Evolutionary conservation across 2,113 vertebrate genomes (phyloP), one percentile per base, ranked within the genome.

Genomic region (Megaceryle torquata): DNA sequence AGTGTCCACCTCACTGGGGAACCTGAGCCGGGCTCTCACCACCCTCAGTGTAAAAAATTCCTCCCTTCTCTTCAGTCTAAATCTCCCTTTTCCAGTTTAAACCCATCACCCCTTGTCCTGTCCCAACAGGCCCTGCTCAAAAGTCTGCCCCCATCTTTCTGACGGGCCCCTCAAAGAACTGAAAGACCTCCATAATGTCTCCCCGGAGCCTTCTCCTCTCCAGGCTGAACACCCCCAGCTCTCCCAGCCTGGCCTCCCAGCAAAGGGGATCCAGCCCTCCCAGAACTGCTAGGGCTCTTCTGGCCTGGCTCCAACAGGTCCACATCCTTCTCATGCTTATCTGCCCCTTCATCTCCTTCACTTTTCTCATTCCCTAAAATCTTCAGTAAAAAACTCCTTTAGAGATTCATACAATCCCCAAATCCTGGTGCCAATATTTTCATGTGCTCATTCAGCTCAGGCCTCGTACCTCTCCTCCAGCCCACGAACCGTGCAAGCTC

Each of bases 401-500:
- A 13, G 11, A 31, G 69, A 33, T 33, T 41, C 8, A 43, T 11
- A 48, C 33, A 41, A 4, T 63, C 33, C 19, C 31, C 54, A 54
- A 29, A 50, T 29, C 67, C 48, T 4, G 26, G 68, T 63, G 61
- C n/a, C 15, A 10, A 26, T 1, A 11, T 1, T 19, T 16, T 17
- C 7, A 1, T 2, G 14, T 11, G 31, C 59, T 51, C 37, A 5
- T 44, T 37, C 41, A 10, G 65, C 71, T 59, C 51, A 11, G 33
- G 43, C 25, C 3, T 9, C 1, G 2, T 8, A 18, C 5, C 18
- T 11, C 44, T 41, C 19, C 35, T 41, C 39, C 31, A 29, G 53
- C 44, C 3, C 1, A 33, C 0, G 33, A 2, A 1, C 16, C 1
- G 1, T 26, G 25, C 25, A 43, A 71, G 65, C 26, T 86, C 22